phyloP scores from a whole-genome alignment of 2,797 vertebrate genomes.

The Squalus acanthias region DNA sequence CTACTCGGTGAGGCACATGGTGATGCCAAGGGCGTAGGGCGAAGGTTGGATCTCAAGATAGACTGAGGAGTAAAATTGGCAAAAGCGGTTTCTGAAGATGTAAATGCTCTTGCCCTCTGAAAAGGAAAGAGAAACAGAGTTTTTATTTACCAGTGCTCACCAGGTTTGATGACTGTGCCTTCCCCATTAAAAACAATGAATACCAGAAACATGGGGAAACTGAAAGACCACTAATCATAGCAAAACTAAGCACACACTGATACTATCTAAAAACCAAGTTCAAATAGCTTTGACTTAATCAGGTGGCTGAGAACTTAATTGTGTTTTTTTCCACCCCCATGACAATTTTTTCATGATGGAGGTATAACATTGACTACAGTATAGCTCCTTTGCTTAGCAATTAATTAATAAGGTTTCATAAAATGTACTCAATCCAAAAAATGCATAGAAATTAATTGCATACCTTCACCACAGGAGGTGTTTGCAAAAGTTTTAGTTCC shows the following conservation, averaged over 20 bases:
- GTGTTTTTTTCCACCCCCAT: background rate
- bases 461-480: slow-evolving; percentile 83
- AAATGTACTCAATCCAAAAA: background rate
- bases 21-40: slow-evolving; percentile 77
- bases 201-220: background rate
- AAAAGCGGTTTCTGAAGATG: slow-evolving; percentile 69
- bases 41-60: slow-evolving; percentile 82
- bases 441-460: slow-evolving; percentile 41
- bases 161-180: background rate
- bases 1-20: slow-evolving; percentile 81
- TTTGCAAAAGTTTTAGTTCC: slow-evolving; percentile 77
- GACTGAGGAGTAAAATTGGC: slow-evolving; percentile 83
- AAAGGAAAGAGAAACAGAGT: slow-evolving; percentile 35
- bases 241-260: background rate
- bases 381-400: background rate
- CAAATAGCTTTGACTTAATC: background rate
- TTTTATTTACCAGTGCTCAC: background rate
- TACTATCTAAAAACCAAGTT: background rate
- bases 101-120: slow-evolving; percentile 79
- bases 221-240: background rate
- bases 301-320: background rate
- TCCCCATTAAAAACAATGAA: background rate
- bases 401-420: background rate
- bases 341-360: background rate
- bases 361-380: background rate